Evolutionary conservation across 35 echinoderm and acorn worm genomes (phyloP), one percentile per base, ranked within the genome.

Genomic region (Hemicentrotus pulcherrimus): DNA sequence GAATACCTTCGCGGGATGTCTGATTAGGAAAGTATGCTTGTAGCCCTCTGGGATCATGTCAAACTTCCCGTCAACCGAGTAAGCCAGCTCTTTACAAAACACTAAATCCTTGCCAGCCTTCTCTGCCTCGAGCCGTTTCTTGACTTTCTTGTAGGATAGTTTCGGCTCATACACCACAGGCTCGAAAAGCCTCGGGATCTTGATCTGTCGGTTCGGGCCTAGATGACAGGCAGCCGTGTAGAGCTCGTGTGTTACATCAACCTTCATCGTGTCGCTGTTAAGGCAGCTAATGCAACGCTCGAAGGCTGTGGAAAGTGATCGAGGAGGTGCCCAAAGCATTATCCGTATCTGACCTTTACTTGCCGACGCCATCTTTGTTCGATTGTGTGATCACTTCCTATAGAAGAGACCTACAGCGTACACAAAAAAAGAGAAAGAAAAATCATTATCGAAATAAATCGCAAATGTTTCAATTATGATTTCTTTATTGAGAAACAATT

Each of bases 271-370:
- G 35, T 94, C 94, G 28, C 65, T 78, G 28, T 94, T 90, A 19
- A 96, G 94, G 16, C 95, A 88, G 86, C 95, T 97, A 61, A 98
- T 98, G 47, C 96, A 98, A 28, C 97, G 96, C 59, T 97, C 96
- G 61, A 98, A 98, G 31, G 97, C 97, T 9, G 97, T 98, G 0
- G 97, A 98, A 6, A 98, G 94, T 47, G 96, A 98, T 50, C 97
- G 88, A 6, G 97, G 97, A 22, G 97, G 95, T 32, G 97, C 96
- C 97, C 97, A 98, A 24, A 98, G 91, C 32, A 96, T 55, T 19
- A 98, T 94, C 13, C 97, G 96, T 48, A 87, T 86, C 6, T 94
- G 94, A 7, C 3, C 7, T 32, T n/a, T 6, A 22, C 48, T 10
- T 9, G 33, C 32, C 4, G 12, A 47, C 4, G 95, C 70, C 95